Base-by-base conservation (phyloP, 1,140 invertebrate species). In the Venturia canescens region DNA sequence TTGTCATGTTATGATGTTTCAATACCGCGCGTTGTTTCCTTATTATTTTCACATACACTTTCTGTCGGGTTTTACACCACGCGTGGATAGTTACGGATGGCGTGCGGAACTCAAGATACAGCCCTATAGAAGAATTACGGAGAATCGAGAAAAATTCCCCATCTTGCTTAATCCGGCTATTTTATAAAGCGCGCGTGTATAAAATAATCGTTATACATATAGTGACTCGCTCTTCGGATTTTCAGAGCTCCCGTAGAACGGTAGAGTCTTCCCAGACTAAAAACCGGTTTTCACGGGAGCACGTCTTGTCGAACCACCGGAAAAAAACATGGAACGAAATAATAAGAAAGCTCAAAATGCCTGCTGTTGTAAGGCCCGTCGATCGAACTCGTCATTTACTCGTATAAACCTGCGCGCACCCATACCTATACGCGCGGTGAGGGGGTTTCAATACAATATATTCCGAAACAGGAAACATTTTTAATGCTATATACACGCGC, bases 311-410 rank as follows among this genome's bases (percentile, higher is more conserved):
- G 21, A 63, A 11, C 57, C 57, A 26, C 7, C 21, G n/a, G 11
- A 23, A 21, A 63, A 63, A 63, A 63, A 63, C 57, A 63, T 63
- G 23, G 57, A 63, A 21, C 18, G 7, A 21, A 21, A 63, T n/a
- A 63, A 63, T n/a, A 63, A 63, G 57, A 63, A 63, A 63, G 23
- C 57, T 63, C 57, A 63, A 63, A 63, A 63, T 63, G 57, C 23
- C 57, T 9, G n/a, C n/a, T n/a, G n/a, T n/a, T n/a, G 57, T 63
- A 63, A 21, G 21, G 7, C 57, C 57, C n/a, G n/a, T n/a, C n/a
- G n/a, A n/a, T n/a, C n/a, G n/a, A n/a, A n/a, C n/a, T n/a, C n/a
- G n/a, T n/a, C n/a, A n/a, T n/a, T n/a, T n/a, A n/a, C n/a, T n/a
- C n/a, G n/a, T n/a, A n/a, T n/a, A n/a, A n/a, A n/a, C n/a, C n/a